Conservation (phyloP, 2,113 vertebrate species). For the Heloderma charlesbogerti region DNA sequence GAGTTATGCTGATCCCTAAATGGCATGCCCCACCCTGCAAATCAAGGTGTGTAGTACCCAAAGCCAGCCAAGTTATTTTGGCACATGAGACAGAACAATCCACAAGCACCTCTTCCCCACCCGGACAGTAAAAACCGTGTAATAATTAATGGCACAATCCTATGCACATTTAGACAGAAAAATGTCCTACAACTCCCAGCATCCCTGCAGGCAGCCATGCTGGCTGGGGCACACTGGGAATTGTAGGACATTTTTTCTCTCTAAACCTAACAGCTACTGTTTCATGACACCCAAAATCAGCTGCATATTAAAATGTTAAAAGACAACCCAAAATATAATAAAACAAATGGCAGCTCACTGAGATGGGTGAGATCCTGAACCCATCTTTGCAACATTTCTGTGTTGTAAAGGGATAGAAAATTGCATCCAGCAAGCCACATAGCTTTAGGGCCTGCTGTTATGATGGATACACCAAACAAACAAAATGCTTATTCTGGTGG, state of each 20-base stretch:
- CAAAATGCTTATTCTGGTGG: neutral
- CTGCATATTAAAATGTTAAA: neutral
- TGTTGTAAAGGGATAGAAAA: neutral
- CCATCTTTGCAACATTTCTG: neutral
- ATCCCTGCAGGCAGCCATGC: no score
- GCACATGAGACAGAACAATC: neutral
- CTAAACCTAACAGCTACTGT: neutral
- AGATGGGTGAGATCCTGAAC: neutral
- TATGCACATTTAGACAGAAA: no score
- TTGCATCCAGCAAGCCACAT: neutral
- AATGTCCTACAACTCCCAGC: no score
- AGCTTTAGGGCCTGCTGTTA: neutral
- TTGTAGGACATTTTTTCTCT: no score
- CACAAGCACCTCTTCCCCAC: neutral
- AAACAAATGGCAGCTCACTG: neutral
- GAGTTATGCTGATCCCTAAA: no score
- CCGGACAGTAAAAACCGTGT: neutral
- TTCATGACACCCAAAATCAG: neutral
- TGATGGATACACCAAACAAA: neutral
- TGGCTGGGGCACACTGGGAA: no score
- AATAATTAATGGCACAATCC: no score
- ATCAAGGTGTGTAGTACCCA: neutral
- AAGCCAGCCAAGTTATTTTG: neutral
- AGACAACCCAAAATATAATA: neutral
- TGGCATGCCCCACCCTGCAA: neutral